phyloP scores from a whole-genome alignment of 2,113 vertebrate genomes.

The Psittacus erithacus region DNA sequence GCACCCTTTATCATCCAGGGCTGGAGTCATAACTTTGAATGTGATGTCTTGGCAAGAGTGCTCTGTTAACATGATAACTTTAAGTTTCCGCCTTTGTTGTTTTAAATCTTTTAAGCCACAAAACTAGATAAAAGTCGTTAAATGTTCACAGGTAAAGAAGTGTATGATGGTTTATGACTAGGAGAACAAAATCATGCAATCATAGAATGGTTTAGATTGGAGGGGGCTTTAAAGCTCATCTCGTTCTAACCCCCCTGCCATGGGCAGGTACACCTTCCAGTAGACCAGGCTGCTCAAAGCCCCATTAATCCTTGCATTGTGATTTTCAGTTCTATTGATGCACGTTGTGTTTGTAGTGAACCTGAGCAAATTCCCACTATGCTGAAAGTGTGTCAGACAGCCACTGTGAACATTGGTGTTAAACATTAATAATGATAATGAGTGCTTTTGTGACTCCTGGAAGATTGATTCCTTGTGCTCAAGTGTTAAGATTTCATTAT shows the following conservation, averaged over 20 bases:
- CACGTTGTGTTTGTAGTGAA: neutral
- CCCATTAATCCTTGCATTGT: fast-evolving
- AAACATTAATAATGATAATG: conserved; percentile 6
- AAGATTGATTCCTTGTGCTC: conserved; percentile 17
- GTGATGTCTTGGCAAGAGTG: neutral
- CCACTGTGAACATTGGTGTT: neutral
- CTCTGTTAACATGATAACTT: neutral
- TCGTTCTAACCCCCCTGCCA: neutral
- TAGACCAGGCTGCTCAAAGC: neutral
- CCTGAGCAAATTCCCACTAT: neutral
- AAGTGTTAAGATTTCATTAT: neutral
- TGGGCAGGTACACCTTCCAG: neutral
- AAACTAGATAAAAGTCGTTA: neutral
- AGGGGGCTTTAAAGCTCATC: neutral
- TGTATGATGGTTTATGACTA: neutral
- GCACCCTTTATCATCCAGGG: neutral
- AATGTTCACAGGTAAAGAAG: neutral
- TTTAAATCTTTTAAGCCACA: neutral
- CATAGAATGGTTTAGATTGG: neutral
- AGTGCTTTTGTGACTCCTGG: neutral
- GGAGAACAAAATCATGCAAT: neutral
- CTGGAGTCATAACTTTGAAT: neutral
- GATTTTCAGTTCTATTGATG: neutral
- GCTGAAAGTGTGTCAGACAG: neutral
- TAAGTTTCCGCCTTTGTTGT: neutral